Conservation (phyloP, 2,113 vertebrate genomes). For the Ammospiza nelsoni region DNA sequence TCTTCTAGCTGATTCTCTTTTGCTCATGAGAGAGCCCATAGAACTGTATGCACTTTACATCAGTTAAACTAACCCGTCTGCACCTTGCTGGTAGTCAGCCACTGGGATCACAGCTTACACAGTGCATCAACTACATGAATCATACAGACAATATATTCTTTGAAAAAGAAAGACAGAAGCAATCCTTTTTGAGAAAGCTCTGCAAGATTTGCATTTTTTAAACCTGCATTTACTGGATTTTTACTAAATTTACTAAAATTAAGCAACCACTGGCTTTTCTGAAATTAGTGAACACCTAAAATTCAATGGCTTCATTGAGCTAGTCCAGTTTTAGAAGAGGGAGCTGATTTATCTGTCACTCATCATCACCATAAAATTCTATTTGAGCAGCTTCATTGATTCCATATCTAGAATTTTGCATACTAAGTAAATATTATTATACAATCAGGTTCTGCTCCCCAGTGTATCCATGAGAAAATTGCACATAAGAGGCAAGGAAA, state of each 20-base stretch:
- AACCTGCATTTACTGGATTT: neutral
- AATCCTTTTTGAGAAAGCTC: neutral
- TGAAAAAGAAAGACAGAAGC: neutral
- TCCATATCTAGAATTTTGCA: conserved; percentile 1
- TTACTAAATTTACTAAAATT: neutral
- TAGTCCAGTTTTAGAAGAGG: neutral
- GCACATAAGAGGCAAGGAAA: neutral
- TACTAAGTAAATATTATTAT: neutral
- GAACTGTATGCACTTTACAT: neutral
- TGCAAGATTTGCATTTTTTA: neutral
- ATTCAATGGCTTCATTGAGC: neutral
- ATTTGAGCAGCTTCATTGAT: neutral
- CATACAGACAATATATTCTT: neutral
- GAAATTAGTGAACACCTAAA: conserved; percentile 8
- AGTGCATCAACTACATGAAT: neutral
- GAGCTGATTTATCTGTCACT: conserved; percentile 3
- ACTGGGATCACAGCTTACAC: neutral
- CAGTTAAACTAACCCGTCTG: neutral
- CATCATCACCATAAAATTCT: neutral
- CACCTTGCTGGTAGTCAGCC: neutral
- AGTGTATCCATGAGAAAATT: neutral
- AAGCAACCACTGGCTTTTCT: neutral
- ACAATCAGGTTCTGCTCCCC: neutral
- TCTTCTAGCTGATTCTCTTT: neutral
- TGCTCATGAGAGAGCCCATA: neutral